A percentile compares a stretch with the other conserved stretches of the same genome.
phyloP scores from a whole-genome alignment of 2,797 vertebrate genomes.

The Heliangelus exortis region DNA sequence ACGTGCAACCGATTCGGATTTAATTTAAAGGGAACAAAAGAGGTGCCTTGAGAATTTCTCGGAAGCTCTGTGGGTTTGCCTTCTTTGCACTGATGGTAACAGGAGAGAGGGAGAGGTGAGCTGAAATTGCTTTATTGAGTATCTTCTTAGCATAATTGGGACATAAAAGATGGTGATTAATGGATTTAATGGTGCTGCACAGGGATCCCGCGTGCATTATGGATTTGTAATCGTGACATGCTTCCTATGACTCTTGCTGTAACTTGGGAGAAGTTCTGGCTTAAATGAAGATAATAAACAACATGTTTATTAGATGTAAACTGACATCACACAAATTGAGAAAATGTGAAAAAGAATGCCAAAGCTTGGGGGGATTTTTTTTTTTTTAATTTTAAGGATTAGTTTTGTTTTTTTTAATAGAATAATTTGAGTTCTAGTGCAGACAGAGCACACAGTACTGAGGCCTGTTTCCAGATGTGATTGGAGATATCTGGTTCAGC shows the following conservation, averaged over 20 bases:
- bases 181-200: neutral
- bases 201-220: neutral
- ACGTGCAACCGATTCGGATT: slow-evolving; percentile 54
- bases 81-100: slow-evolving; percentile 34
- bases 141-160: slow-evolving; percentile 41
- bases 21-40: slow-evolving; percentile 69
- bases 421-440: slow-evolving; percentile 11
- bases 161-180: slow-evolving; percentile 28
- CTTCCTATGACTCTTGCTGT: slow-evolving; percentile 11
- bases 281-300: slow-evolving; percentile 58
- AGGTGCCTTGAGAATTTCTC: slow-evolving; percentile 65
- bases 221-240: neutral
- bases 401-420: slow-evolving; percentile 11
- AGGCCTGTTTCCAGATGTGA: slow-evolving; percentile 2
- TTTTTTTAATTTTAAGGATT: neutral
- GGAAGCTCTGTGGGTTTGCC: slow-evolving; percentile 48
- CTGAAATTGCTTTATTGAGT: slow-evolving; percentile 28
- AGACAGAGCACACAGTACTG: neutral
- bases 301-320: slow-evolving; percentile 52
- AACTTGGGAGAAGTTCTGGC: slow-evolving; percentile 12
- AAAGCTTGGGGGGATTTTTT: neutral
- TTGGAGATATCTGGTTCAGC: neutral
- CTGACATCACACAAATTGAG: slow-evolving; percentile 46
- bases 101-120: slow-evolving; percentile 31
- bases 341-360: slow-evolving; percentile 22